Evolutionary conservation across 2,797 vertebrate species (phyloP).

Genomic region (Sebastolobus altivelis): DNA sequence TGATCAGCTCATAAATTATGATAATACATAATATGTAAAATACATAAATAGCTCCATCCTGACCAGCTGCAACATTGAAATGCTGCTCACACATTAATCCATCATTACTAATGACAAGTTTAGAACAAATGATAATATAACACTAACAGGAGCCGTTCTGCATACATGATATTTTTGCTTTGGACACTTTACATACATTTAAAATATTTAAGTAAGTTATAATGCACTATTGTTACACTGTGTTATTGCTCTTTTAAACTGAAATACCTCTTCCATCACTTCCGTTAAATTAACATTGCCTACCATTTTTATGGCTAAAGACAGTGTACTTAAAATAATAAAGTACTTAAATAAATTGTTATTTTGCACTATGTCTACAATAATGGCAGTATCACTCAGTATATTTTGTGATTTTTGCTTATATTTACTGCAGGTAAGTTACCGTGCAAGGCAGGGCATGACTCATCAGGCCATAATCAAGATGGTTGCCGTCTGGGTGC

Average conservation of each 20-base stretch:
- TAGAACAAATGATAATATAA: background rate
- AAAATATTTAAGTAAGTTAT: background rate
- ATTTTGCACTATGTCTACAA: background rate
- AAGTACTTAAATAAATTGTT: background rate
- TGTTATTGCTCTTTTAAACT: background rate
- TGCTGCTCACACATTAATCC: background rate
- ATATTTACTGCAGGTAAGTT: conserved; percentile 86
- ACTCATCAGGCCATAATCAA: conserved; percentile 80
- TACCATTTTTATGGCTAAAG: background rate
- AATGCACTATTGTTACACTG: background rate
- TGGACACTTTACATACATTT: background rate
- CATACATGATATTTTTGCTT: background rate
- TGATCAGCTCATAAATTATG: background rate
- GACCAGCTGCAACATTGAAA: background rate
- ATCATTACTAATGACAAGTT: conserved; percentile 5
- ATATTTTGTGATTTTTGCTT: conserved; percentile 49
- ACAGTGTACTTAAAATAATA: background rate
- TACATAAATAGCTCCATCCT: background rate
- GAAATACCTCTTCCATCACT: background rate
- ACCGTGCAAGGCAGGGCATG: conserved; percentile 85
- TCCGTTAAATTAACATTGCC: background rate
- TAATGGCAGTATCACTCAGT: background rate
- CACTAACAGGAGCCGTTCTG: background rate
- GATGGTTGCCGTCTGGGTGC: conserved; percentile 89
- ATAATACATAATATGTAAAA: background rate